A percentile compares a stretch with the other conserved stretches of the same genome.
Conservation (phyloP, 2,797 vertebrate species). For the Microctenopoma lineatum region DNA sequence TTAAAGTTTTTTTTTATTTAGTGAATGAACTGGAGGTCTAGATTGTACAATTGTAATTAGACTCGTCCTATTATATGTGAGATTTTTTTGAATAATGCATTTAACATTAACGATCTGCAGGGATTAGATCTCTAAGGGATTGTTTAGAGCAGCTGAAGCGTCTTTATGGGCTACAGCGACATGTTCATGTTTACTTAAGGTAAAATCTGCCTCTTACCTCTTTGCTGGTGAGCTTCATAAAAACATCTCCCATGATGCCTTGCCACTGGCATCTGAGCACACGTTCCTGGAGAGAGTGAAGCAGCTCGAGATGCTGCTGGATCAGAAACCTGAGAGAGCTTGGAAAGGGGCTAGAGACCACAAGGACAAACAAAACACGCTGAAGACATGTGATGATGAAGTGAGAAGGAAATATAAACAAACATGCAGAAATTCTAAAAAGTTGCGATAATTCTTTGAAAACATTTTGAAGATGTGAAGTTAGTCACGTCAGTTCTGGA, state of each 20-base stretch:
- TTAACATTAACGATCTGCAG: too few relatives aligned
- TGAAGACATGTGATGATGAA: not conserved
- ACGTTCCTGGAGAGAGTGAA: conserved; percentile 93
- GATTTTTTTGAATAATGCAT: not conserved
- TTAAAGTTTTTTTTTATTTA: not conserved
- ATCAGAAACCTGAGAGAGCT: conserved; percentile 94
- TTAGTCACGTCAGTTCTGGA: too few relatives aligned
- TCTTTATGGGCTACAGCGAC: not conserved
- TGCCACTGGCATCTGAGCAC: conserved; percentile 94
- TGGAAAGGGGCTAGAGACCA: conserved; percentile 88
- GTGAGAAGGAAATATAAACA: too few relatives aligned
- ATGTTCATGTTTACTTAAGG: not conserved
- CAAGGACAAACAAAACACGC: not conserved
- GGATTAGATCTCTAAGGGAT: too few relatives aligned
- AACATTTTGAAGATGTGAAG: conserved; percentile 20
- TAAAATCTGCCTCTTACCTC: conserved; percentile 81
- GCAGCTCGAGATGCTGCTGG: conserved; percentile 95
- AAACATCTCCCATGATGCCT: conserved; percentile 97
- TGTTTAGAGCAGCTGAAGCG: too few relatives aligned
- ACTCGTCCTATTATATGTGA: not conserved
- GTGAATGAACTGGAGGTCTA: not conserved
- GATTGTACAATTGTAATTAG: not conserved
- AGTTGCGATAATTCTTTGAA: not conserved
- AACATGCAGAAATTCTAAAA: too few relatives aligned
- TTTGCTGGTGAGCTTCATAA: conserved; percentile 94